Evolutionary conservation across 1,140 invertebrate species (phyloP), one percentile per base, ranked within the genome.

Genomic region (Phortica variegata): DNA sequence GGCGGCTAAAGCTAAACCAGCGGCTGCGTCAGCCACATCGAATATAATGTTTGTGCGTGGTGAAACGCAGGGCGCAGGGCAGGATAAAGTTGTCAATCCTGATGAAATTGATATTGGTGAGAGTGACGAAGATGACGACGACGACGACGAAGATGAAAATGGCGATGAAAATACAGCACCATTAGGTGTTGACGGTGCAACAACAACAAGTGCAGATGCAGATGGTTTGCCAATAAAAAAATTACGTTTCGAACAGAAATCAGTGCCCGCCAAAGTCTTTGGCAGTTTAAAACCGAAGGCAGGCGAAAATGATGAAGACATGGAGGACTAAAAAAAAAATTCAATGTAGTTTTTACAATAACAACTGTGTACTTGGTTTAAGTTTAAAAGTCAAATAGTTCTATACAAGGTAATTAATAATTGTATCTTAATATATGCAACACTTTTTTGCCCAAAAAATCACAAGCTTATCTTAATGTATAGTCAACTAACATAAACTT

Each of bases 91-190:
- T 2, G 81, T 85, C 26, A 97, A 97, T 85, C 94, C 94, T 13
- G 94, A 96, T 79, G 93, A 97, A 79, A 96, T 97, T 73, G 83
- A 94, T 69, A 89, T 97, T 72, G 90, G 88, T 68, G 84, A 86
- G 71, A 90, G 92, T 51, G 86, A 89, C 32, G 85, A 86, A 16
- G 86, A 87, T 34, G 85, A 88, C 6, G 84, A 85, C 45, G 83
- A 84, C 7, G 81, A 84, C n/a, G 84, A 83, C 23, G 84, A 83
- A 36, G 83, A 85, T 19, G 80, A 79, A 17, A 81, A 81, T 54
- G 78, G 81, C 47, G 84, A 88, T 29, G 84, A 84, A 36, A 84
- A 86, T 43, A 83, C 85, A 18, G 81, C 82, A 55, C 80, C 82
- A 49, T 78, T 33, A 46, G 5, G 82, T 20, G 80, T 80, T 6